phyloP scores from a whole-genome alignment of 2,797 vertebrate genomes.

The Pangasius djambal region DNA sequence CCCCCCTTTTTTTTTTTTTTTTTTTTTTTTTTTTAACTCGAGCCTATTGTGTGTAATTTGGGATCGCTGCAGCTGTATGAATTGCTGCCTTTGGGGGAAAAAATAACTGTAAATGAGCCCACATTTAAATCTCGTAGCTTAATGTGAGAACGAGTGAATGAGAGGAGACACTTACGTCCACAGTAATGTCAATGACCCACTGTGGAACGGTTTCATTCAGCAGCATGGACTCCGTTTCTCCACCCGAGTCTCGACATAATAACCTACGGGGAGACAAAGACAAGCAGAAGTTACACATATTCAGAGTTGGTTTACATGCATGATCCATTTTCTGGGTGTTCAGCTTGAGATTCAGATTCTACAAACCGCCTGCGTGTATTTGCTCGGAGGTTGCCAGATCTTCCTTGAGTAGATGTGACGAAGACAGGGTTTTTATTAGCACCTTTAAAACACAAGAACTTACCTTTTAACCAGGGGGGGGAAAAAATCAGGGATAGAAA shows the following conservation, averaged over 20 bases:
- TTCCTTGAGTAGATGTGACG: background rate
- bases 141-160: background rate
- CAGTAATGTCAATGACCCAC: conserved; percentile 99
- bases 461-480: background rate
- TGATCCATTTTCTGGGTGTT: background rate
- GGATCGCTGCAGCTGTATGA: background rate
- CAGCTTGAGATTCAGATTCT: background rate
- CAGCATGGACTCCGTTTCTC: conserved; percentile 98
- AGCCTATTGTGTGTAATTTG: background rate
- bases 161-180: conserved; percentile 86
- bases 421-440: background rate
- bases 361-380: background rate
- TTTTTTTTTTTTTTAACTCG: background rate
- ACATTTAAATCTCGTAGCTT: background rate
- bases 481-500: background rate
- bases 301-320: background rate
- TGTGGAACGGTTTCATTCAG: conserved; percentile 98
- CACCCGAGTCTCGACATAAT: conserved; percentile 95
- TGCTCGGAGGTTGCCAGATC: background rate
- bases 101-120: background rate
- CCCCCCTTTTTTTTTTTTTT: background rate
- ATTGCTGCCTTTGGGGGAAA: too few relatives aligned
- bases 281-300: background rate
- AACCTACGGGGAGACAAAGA: conserved; percentile 75
- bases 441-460: background rate